phyloP scores from a whole-genome alignment of 2,797 vertebrate species.

The Poeciliopsis presidionis region DNA sequence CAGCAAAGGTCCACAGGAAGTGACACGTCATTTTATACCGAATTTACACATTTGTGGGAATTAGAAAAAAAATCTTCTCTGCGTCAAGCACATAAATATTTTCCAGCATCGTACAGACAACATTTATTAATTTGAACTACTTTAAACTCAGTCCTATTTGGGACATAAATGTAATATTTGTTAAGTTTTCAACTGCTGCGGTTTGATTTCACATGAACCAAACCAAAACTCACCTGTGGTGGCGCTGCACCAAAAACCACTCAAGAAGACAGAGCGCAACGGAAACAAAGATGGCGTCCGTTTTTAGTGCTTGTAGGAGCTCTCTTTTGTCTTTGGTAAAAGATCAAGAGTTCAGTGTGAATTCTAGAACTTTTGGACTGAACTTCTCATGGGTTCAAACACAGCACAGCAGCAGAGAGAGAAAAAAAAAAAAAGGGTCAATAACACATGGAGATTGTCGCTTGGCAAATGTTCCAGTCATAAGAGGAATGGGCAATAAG shows the following conservation, averaged over 20 bases:
- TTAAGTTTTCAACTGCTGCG: too few species aligned
- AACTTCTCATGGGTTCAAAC: slow-evolving; percentile 26
- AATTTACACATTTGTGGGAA: neutral
- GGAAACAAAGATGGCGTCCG: too few species aligned
- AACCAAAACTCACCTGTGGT: too few species aligned
- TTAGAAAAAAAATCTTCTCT: neutral
- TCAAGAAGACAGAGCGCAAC: too few species aligned
- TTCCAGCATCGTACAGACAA: neutral
- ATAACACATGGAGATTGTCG: slow-evolving; percentile 50
- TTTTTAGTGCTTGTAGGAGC: too few species aligned
- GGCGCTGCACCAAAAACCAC: too few species aligned
- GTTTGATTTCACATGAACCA: too few species aligned
- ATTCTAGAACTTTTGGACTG: slow-evolving; percentile 2
- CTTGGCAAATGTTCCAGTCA: slow-evolving; percentile 62
- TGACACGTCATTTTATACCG: neutral
- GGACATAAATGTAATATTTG: too few species aligned
- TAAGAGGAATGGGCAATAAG: slow-evolving; percentile 65
- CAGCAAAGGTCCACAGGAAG: neutral
- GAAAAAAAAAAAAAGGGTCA: slow-evolving; percentile 58
- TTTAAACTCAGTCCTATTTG: neutral
- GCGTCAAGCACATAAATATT: neutral
- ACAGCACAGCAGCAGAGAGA: slow-evolving; percentile 44
- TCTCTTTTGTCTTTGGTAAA: too few species aligned
- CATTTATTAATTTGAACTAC: neutral
- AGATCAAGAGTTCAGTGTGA: slow-evolving; percentile 1